Conservation (phyloP, 2,888 invertebrate genomes). For the Hirtodrosophila alboralis region DNA sequence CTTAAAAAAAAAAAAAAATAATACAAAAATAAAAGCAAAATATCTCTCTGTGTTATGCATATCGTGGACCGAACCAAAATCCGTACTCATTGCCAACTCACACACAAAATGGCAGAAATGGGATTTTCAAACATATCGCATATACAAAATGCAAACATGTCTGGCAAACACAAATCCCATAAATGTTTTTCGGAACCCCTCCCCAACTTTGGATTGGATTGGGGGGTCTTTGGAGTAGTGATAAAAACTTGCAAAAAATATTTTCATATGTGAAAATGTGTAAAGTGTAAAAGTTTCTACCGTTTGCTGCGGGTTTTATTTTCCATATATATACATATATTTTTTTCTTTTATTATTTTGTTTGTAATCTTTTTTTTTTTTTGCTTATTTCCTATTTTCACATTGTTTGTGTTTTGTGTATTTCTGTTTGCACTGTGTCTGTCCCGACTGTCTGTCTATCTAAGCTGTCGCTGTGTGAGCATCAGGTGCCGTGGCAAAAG, state of each 20-base stretch:
- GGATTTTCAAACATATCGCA: constrained; percentile 78
- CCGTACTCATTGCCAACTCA: constrained; percentile 7
- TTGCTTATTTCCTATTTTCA: constrained; percentile 61
- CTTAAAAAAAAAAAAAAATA: constrained; percentile 2
- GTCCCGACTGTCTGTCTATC: constrained; percentile 22
- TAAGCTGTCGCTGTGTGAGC: constrained; percentile 65
- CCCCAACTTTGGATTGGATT: neutral
- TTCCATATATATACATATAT: too few species aligned
- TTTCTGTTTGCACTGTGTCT: constrained; percentile 34
- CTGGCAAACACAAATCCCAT: constrained; percentile 81
- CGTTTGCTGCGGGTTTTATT: constrained; percentile 33
- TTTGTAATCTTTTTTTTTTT: constrained; percentile 39
- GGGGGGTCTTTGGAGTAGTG: constrained; percentile 43
- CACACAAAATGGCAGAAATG: constrained; percentile 50
- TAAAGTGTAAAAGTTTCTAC: constrained; percentile 71
- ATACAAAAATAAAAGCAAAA: too few species aligned
- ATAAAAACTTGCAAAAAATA: constrained; percentile 74
- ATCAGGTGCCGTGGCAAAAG: constrained; percentile 79
- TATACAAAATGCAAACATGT: constrained; percentile 79
- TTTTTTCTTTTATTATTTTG: constrained; percentile 59
- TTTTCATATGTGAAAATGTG: constrained; percentile 78
- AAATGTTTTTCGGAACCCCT: constrained; percentile 66
- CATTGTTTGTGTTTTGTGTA: constrained; percentile 48
- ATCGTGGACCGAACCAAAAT: constrained; percentile 11
- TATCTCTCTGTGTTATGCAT: constrained; percentile 8